Percentiles rank a stretch among this genome's conserved stretches.
Conservation (phyloP, 2,797 vertebrate genomes). For the Atherinosoma microstoma region DNA sequence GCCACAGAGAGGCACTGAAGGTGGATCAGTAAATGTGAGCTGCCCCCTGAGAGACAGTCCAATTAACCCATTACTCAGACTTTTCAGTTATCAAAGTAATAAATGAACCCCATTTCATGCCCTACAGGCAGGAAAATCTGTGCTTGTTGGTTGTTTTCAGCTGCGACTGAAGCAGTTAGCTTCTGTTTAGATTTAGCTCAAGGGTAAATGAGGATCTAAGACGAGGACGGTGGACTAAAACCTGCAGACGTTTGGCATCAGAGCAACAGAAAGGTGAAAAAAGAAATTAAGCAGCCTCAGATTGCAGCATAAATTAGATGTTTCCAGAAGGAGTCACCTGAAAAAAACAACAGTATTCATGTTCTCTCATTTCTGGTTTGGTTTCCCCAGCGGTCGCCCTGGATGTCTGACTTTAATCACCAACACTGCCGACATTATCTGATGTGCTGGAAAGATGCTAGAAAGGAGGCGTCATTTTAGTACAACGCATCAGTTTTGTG, state of each 20-base stretch:
- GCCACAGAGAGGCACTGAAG: constrained; percentile 35
- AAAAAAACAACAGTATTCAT: not conserved
- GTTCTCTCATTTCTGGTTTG: not conserved
- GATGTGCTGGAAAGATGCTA: too few relatives aligned
- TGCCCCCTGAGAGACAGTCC: constrained; percentile 43
- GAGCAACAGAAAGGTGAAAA: not conserved
- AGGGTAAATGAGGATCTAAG: too few relatives aligned
- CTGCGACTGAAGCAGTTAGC: too few relatives aligned
- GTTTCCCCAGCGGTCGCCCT: too few relatives aligned
- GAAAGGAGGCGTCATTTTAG: not conserved
- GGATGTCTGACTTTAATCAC: not conserved
- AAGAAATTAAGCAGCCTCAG: not conserved
- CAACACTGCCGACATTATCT: not conserved
- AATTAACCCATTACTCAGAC: constrained; percentile 7
- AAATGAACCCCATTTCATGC: not conserved
- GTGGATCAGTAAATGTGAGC: constrained; percentile 37
- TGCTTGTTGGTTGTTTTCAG: not conserved
- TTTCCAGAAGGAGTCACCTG: not conserved
- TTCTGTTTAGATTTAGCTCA: too few relatives aligned
- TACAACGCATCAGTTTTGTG: not conserved
- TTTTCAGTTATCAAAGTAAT: too few relatives aligned
- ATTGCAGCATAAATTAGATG: too few relatives aligned
- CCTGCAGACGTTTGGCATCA: not conserved
- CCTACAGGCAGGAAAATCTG: not conserved
- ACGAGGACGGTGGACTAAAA: not conserved